These are phyloP conservation scores for Atractosteus spatula DNA, from an alignment of 2,113 vertebrate species.

Conservation along the genomic window DNA sequence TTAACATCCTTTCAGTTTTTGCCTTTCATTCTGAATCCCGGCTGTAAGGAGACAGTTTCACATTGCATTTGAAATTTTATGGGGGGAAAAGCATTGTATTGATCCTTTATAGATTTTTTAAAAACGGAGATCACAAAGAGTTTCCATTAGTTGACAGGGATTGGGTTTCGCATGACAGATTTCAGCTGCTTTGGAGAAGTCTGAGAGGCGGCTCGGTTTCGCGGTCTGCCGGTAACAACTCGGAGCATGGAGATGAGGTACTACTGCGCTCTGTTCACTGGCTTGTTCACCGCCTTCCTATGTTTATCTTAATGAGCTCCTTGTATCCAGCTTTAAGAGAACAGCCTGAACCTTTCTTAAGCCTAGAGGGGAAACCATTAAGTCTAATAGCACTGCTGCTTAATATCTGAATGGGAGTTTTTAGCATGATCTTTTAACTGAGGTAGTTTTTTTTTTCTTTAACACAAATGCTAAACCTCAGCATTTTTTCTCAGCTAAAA, in stretches of 20 bases:
- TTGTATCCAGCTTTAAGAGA: slow-evolving; percentile 65
- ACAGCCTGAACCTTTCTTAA: slow-evolving; percentile 44
- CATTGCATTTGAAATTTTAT: slow-evolving; percentile 32
- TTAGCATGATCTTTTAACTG: slow-evolving; percentile 40
- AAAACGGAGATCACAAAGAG: slow-evolving; percentile 56
- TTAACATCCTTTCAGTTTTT: neutral
- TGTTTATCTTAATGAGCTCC: slow-evolving; percentile 75
- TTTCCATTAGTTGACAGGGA: slow-evolving; percentile 67
- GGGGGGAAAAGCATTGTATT: slow-evolving; percentile 58
- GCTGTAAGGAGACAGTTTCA: neutral
- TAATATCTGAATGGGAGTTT: slow-evolving; percentile 55
- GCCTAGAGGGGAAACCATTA: slow-evolving; percentile 59
- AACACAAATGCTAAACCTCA: too few relatives aligned
- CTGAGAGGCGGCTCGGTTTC: slow-evolving; percentile 55
- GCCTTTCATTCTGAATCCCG: slow-evolving; percentile 10
- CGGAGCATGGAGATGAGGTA: slow-evolving; percentile 14
- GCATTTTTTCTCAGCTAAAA: too few relatives aligned
- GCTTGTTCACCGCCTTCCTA: slow-evolving; percentile 56
- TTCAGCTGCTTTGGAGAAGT: slow-evolving; percentile 50
- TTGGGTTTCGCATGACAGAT: slow-evolving; percentile 69
- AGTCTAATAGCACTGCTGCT: slow-evolving; percentile 62
- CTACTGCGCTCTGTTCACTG: slow-evolving; percentile 13
- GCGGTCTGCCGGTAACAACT: slow-evolving; percentile 45
- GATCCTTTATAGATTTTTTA: slow-evolving; percentile 70
- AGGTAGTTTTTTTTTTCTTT: neutral